Evolutionary conservation across 2,888 invertebrate species (phyloP).

Genomic region (Cosmopolites sordidus): DNA sequence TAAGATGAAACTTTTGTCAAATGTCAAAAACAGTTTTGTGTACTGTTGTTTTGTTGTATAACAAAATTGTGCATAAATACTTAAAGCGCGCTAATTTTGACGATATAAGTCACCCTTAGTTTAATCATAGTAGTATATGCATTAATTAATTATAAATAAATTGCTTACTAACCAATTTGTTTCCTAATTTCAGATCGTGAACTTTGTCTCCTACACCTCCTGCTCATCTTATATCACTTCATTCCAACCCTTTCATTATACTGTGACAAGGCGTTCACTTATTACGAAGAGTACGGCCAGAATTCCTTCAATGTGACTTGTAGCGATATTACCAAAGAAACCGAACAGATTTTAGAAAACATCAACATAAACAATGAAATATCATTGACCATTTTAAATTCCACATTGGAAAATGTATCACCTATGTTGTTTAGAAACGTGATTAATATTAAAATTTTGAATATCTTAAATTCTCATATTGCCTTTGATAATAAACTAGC

Average conservation of each 20-base stretch:
- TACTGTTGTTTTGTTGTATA: too few relatives aligned
- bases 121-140: too few relatives aligned
- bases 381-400: conserved; percentile 37
- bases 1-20: too few relatives aligned
- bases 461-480: conserved; percentile 34
- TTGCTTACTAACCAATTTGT: too few relatives aligned
- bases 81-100: too few relatives aligned
- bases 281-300: conserved; percentile 39
- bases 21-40: too few relatives aligned
- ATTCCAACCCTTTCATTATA: conserved; percentile 20
- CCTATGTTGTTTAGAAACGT: conserved; percentile 38
- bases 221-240: conserved; percentile 10
- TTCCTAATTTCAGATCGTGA: background rate
- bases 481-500: conserved; percentile 26
- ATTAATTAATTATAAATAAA: too few relatives aligned
- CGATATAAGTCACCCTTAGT: too few relatives aligned
- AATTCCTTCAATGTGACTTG: conserved; percentile 44
- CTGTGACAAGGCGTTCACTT: conserved; percentile 42
- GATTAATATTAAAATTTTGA: conserved; percentile 36
- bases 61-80: too few relatives aligned
- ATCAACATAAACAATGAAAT: conserved; percentile 42
- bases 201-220: background rate
- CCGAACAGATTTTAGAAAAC: conserved; percentile 36
- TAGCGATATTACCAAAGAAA: conserved; percentile 31
- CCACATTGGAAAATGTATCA: conserved; percentile 33